Evolutionary conservation across 2,797 vertebrate genomes (phyloP).

Genomic region (Notolepis coatsorum): DNA sequence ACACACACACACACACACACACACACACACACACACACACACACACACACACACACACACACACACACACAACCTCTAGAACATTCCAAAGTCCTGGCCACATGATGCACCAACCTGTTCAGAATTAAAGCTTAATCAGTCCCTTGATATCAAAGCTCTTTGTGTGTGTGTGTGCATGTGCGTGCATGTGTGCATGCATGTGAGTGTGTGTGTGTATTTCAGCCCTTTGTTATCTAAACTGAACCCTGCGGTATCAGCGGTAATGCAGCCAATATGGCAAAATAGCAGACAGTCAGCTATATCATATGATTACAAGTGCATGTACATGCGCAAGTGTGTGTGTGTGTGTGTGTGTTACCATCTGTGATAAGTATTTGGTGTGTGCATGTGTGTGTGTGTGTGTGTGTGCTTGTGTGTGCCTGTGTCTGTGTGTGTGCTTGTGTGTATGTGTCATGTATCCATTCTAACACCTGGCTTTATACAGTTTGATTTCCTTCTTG

Average conservation of each 20-base stretch:
- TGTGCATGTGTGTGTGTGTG: constrained; percentile 1
- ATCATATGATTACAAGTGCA: too few relatives aligned
- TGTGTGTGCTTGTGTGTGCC: not conserved
- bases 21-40: not conserved
- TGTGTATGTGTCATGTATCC: constrained; percentile 12
- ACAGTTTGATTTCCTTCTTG: too few relatives aligned
- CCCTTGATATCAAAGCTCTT: constrained; percentile 41
- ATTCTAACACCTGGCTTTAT: too few relatives aligned
- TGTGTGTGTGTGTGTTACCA: constrained; percentile 10
- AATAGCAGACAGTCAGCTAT: too few relatives aligned
- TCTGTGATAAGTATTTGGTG: not conserved
- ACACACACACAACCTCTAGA: too few relatives aligned
- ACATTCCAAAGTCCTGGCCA: too few relatives aligned
- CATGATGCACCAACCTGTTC: constrained; percentile 91
- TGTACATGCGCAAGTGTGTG: too few relatives aligned
- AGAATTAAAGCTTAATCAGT: constrained; percentile 88
- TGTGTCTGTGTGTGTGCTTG: not conserved
- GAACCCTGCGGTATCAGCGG: too few relatives aligned
- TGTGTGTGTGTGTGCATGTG: constrained; percentile 35
- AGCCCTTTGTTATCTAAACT: too few relatives aligned
- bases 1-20: not conserved
- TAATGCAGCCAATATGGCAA: too few relatives aligned
- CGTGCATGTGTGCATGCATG: not conserved
- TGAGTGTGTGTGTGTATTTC: too few relatives aligned
- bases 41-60: not conserved